Conservation (phyloP, 1,140 invertebrate genomes). For the Aphaenogaster ashmeadi region DNA sequence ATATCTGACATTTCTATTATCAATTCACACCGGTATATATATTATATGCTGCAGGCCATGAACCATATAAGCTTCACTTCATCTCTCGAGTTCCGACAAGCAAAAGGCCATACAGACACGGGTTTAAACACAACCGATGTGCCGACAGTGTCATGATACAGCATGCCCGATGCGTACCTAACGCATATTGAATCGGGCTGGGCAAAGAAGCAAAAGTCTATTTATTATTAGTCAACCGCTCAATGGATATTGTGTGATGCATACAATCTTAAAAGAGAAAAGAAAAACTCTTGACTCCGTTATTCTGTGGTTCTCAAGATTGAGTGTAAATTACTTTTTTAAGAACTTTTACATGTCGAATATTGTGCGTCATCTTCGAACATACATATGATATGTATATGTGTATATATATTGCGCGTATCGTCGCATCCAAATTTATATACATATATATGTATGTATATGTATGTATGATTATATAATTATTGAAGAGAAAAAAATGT, state of each 20-base stretch:
- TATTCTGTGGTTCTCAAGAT: constrained; percentile 84
- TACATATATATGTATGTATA: constrained; percentile 56
- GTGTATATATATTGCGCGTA: not conserved
- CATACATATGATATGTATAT: constrained; percentile 65
- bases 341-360: constrained; percentile 66
- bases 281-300: constrained; percentile 78
- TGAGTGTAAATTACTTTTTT: constrained; percentile 65
- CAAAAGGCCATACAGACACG: constrained; percentile 82
- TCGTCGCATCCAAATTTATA: constrained; percentile 14
- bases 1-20: constrained; percentile 72
- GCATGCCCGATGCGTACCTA: constrained; percentile 67
- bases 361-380: constrained; percentile 17
- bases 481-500: constrained; percentile 59
- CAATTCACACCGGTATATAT: constrained; percentile 80
- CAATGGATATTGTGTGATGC: constrained; percentile 73
- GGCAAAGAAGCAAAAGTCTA: constrained; percentile 53
- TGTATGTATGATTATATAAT: constrained; percentile 46
- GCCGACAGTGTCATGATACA: constrained; percentile 74
- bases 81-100: constrained; percentile 84
- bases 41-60: constrained; percentile 86
- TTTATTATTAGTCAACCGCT: constrained; percentile 58
- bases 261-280: constrained; percentile 54
- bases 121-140: constrained; percentile 76
- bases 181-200: constrained; percentile 55
- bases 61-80: constrained; percentile 85